Conservation (phyloP, 2,888 invertebrate species). For the Schrankia costaestrigalis region DNA sequence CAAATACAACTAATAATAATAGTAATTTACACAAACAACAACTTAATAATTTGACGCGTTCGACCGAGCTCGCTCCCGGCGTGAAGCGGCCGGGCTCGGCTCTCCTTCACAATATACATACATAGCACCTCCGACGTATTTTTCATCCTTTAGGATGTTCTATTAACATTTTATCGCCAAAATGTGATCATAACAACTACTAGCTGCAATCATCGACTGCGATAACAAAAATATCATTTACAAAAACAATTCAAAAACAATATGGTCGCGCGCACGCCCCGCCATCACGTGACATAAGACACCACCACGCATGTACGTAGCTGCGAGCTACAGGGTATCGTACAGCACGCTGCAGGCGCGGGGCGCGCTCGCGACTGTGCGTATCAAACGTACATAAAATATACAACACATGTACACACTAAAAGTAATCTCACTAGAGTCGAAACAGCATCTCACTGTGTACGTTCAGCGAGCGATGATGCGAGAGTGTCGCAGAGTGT, state of each 20-base stretch:
- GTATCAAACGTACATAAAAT: slow-evolving; percentile 13
- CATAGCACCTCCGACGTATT: slow-evolving; percentile 53
- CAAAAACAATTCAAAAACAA: slow-evolving; percentile 36
- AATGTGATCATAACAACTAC: slow-evolving; percentile 24
- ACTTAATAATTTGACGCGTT: slow-evolving; percentile 42
- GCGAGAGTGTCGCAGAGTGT: background rate
- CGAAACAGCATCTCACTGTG: slow-evolving; percentile 49
- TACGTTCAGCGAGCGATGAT: slow-evolving; percentile 30
- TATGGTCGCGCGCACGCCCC: slow-evolving; percentile 9
- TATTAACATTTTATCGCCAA: slow-evolving; percentile 22
- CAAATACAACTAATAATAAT: slow-evolving; percentile 59
- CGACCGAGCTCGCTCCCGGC: too few relatives aligned
- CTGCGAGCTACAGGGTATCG: too few relatives aligned
- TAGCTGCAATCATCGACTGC: slow-evolving; percentile 34
- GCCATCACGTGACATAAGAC: too few relatives aligned
- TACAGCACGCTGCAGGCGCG: too few relatives aligned
- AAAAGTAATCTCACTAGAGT: slow-evolving; percentile 51
- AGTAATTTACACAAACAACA: slow-evolving; percentile 68
- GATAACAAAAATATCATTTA: slow-evolving; percentile 37
- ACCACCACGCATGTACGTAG: too few relatives aligned
- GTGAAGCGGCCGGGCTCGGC: slow-evolving; percentile 5
- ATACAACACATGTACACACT: slow-evolving; percentile 31
- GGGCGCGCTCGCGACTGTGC: slow-evolving; percentile 2
- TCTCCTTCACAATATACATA: slow-evolving; percentile 29
- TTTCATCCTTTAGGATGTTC: slow-evolving; percentile 46